These are phyloP conservation scores for Diadophis punctatus DNA, from an alignment of 2,113 vertebrate genomes.

Conservation along the genomic window DNA sequence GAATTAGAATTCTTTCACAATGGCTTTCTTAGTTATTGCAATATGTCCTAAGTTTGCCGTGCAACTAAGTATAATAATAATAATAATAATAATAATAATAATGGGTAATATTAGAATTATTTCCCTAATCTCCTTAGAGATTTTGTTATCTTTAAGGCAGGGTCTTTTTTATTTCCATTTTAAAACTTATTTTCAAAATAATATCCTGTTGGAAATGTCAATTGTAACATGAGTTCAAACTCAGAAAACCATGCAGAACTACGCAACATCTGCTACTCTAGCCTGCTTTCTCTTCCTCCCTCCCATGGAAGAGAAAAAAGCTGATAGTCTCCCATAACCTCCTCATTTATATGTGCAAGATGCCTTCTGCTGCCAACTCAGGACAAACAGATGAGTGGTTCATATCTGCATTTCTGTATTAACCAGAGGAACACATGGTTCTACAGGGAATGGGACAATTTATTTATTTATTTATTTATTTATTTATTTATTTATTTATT, in stretches of 20 bases:
- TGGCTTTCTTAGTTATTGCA: neutral
- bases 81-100: no score
- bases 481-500: no score
- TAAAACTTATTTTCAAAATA: neutral
- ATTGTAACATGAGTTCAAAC: neutral
- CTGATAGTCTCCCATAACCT: neutral
- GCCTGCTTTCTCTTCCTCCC: neutral
- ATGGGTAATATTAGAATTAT: neutral
- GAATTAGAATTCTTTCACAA: neutral
- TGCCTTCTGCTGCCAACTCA: neutral
- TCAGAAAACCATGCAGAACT: neutral
- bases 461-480: no score
- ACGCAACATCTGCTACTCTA: neutral
- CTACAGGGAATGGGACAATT: neutral
- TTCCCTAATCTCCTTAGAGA: neutral
- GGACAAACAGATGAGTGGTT: neutral
- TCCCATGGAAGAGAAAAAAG: neutral
- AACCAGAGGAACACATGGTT: slow-evolving; percentile 38
- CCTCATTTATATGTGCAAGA: neutral
- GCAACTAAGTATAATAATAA: neutral
- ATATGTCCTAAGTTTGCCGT: neutral
- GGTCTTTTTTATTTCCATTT: neutral
- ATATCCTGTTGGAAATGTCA: neutral
- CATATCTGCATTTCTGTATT: neutral
- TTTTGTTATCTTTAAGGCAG: neutral